phyloP scores from a whole-genome alignment of 2,888 invertebrate genomes.

The Drosophila infuscata region DNA sequence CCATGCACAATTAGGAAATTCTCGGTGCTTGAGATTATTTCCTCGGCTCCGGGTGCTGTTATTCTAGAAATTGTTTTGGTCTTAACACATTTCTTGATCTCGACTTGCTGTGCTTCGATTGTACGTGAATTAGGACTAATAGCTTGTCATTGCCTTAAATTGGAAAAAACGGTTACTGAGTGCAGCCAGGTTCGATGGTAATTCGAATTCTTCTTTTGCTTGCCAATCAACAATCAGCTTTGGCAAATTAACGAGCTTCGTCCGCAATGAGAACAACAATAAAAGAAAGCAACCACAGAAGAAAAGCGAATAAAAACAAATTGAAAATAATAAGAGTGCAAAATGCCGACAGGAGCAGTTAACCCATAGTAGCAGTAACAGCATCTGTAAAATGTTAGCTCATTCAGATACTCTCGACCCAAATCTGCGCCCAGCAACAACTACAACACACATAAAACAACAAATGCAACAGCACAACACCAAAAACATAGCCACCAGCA shows the following conservation, averaged over 20 bases:
- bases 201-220: conserved; percentile 25
- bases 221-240: conserved; percentile 37
- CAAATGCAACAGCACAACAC: conserved; percentile 59
- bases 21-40: background rate
- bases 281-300: conserved; percentile 21
- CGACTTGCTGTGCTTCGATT: conserved; percentile 7
- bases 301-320: background rate
- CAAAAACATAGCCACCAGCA: conserved; percentile 29
- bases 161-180: conserved; percentile 45
- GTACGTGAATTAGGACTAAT: conserved; percentile 23
- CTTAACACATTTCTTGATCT: background rate
- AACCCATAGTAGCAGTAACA: conserved; percentile 22
- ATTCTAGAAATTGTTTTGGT: background rate
- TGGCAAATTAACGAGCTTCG: conserved; percentile 47
- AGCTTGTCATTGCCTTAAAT: conserved; percentile 45
- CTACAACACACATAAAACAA: conserved; percentile 27
- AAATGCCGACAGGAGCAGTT: conserved; percentile 33
- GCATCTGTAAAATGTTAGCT: conserved; percentile 52
- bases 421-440: conserved; percentile 58
- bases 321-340: conserved; percentile 31
- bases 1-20: background rate
- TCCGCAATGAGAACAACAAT: conserved; percentile 22
- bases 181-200: conserved; percentile 26
- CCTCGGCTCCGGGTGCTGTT: background rate
- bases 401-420: conserved; percentile 72